A percentile compares a stretch with the other conserved stretches of the same genome.
These are phyloP conservation scores for Nephrotoma appendiculata DNA, from an alignment of 2,888 invertebrate species.

Conservation along the genomic window DNA sequence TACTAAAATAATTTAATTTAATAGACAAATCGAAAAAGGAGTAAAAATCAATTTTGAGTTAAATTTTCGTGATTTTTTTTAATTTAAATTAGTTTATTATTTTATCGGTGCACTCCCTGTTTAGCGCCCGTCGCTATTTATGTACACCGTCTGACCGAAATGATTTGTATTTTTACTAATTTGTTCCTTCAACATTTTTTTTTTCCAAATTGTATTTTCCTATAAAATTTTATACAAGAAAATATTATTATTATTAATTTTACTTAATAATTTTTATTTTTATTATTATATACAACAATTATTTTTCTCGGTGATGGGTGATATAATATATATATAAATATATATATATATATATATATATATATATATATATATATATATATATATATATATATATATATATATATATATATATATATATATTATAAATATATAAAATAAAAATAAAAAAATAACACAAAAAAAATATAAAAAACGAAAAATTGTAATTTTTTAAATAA, in stretches of 20 bases:
- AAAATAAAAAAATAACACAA: constrained; percentile 7
- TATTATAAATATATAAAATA: neutral
- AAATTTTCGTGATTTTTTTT: neutral
- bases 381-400: no score
- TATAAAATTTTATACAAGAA: neutral
- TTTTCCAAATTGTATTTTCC: neutral
- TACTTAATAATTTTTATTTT: constrained; percentile 4
- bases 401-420: neutral
- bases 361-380: no score
- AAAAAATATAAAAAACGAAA: neutral
- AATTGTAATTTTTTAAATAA: constrained; percentile 2
- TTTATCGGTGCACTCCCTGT: neutral
- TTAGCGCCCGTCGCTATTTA: neutral
- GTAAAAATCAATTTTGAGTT: neutral
- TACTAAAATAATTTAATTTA: constrained; percentile 8
- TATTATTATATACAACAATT: neutral
- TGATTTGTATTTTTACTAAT: neutral
- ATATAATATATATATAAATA: neutral
- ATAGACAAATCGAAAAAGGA: constrained; percentile 3
- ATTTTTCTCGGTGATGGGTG: constrained; percentile 10
- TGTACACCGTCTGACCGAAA: neutral
- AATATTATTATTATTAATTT: constrained; percentile 1
- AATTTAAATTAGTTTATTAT: neutral
- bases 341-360: no score
- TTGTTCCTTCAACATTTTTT: neutral